phyloP scores from a whole-genome alignment of 2,888 invertebrate genomes.

The Noctuana brunneofusca region DNA sequence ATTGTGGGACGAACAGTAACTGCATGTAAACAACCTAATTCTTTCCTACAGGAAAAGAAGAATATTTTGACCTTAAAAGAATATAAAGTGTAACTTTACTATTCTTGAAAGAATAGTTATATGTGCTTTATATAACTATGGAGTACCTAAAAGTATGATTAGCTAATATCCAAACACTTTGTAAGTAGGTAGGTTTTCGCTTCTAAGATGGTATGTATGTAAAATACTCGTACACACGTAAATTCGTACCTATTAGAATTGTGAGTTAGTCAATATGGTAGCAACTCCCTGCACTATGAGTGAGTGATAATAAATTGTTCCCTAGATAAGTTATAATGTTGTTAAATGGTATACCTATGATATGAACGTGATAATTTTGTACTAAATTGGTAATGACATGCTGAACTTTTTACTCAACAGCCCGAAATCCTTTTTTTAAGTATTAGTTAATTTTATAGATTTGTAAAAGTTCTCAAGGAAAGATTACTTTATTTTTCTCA shows the following conservation, averaged over 20 bases:
- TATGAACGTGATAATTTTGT: slow-evolving; percentile 54
- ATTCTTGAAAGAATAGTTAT: too few species aligned
- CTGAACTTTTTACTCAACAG: slow-evolving; percentile 73
- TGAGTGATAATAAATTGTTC: slow-evolving; percentile 35
- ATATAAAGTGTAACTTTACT: slow-evolving; percentile 21
- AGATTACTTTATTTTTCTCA: slow-evolving; percentile 24
- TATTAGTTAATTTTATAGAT: slow-evolving; percentile 57
- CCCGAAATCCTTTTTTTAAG: slow-evolving; percentile 58
- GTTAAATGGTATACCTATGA: slow-evolving; percentile 40
- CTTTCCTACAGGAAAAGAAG: not conserved
- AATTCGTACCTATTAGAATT: not conserved
- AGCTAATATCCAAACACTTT: not conserved
- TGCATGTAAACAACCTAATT: too few species aligned
- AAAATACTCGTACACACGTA: too few species aligned
- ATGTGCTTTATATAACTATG: too few species aligned
- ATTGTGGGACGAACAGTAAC: not conserved
- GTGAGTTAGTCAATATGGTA: slow-evolving; percentile 14
- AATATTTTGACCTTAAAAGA: slow-evolving; percentile 3
- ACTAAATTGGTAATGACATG: slow-evolving; percentile 60
- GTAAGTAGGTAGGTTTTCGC: not conserved
- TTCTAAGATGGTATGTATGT: not conserved
- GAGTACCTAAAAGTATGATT: not conserved
- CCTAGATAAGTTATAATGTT: slow-evolving; percentile 37
- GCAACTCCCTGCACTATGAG: slow-evolving; percentile 23
- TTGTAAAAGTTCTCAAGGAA: slow-evolving; percentile 45